Base-by-base conservation (phyloP, 53 echinoderm and acorn worm species). In the Echinarachnius parma region DNA sequence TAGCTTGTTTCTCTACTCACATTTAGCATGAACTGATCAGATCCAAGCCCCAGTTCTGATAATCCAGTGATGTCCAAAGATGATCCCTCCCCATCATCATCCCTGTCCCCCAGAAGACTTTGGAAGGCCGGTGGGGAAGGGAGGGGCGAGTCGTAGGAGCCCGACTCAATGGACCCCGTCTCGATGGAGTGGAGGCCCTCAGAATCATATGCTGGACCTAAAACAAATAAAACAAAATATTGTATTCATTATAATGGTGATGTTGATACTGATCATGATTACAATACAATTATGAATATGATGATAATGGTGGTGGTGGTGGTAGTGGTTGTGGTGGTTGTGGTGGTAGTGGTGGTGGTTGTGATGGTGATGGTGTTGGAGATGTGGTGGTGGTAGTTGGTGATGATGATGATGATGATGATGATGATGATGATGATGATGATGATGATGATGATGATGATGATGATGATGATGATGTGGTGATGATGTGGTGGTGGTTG, bases 111-210 rank as follows among this genome's bases (percentile, higher is more conserved):
- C 5, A 69, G 34, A 39, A 54, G 37, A 44, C 55, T 57, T 1
- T 68, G 22, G 28, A 72, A 36, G 55, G 36, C 54, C 20, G 74
- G 74, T n/a, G 55, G 74, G 7, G 74, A 56, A 22, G 68, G 68
- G 21, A 52, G 36, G 23, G 68, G 68, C 0, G 57, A 56, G 21
- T 33, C 34, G 7, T 9, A 21, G 8, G 34, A 61, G 34, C 61
- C 61, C 5, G 61, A 18, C 34, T 56, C 57, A 20, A 69, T 15
- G 69, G 69, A 69, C 7, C 69, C 69, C 0, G 69, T 69, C 69
- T 69, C 69, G 0, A 72, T 55, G 28, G 74, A 72, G 7, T 55
- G 57, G 24, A 72, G 23, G 14, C 32, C 36, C 55, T 72, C 74
- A 2, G 74, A 72, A n/a, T 57, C 55, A 56, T 37, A 34, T 14